These are phyloP conservation scores for Sternarchorhynchus goeldii DNA, from an alignment of 2,797 vertebrate genomes.

Conservation along the genomic window DNA sequence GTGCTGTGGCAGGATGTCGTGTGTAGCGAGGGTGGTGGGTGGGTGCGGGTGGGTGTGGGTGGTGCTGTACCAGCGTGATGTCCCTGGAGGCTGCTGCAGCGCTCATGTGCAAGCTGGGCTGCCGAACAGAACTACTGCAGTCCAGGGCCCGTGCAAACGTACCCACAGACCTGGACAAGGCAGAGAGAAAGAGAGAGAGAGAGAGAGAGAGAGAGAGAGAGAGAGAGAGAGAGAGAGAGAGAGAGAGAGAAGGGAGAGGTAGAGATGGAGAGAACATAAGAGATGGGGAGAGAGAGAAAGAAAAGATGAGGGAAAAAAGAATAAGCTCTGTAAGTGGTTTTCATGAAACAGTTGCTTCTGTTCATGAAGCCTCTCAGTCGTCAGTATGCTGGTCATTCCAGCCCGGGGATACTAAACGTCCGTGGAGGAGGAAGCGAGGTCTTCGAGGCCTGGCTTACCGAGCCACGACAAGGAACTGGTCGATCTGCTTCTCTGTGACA, in stretches of 20 bases:
- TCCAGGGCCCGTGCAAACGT: slow-evolving; percentile 94
- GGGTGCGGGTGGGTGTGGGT: slow-evolving; percentile 25
- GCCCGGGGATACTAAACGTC: neutral
- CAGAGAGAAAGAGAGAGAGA: neutral
- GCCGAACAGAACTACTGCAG: slow-evolving; percentile 96
- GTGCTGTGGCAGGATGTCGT: slow-evolving; percentile 41
- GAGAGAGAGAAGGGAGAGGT: slow-evolving; percentile 16
- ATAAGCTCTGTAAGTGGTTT: neutral
- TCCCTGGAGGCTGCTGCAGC: slow-evolving; percentile 90
- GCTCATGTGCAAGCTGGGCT: slow-evolving; percentile 98
- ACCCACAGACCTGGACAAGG: slow-evolving; percentile 85
- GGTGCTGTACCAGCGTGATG: slow-evolving; percentile 90
- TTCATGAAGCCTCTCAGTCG: neutral
- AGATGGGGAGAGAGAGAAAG: neutral
- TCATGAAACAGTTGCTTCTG: slow-evolving; percentile 1
- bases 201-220: neutral
- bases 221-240: neutral
- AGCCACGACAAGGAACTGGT: slow-evolving; percentile 97
- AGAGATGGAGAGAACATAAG: neutral
- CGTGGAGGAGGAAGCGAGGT: neutral
- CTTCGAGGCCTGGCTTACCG: slow-evolving; percentile 78
- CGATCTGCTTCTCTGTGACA: slow-evolving; percentile 94
- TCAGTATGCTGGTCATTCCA: neutral
- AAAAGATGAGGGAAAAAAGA: neutral
- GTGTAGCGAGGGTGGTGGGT: slow-evolving; percentile 10